Percentiles rank a stretch among this genome's conserved stretches.
Conservation (phyloP, 2,797 vertebrate genomes). For the Synanceia verrucosa region DNA sequence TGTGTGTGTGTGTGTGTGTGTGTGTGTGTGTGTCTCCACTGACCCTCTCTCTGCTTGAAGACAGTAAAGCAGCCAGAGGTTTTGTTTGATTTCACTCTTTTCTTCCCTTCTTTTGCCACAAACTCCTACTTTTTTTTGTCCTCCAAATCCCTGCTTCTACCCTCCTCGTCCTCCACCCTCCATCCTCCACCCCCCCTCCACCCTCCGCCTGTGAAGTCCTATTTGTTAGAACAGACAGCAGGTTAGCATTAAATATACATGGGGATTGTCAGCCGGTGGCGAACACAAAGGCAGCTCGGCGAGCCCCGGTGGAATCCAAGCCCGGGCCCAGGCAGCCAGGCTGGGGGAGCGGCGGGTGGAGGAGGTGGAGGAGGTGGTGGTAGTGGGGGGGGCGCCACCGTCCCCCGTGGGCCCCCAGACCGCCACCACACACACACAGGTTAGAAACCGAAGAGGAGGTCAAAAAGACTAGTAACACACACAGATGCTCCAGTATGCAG, state of each 20-base stretch:
- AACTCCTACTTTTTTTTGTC: conserved; percentile 10
- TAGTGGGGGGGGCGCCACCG: conserved; percentile 30
- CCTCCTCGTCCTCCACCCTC: conserved; percentile 10
- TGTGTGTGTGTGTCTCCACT: conserved; percentile 58
- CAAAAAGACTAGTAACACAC: conserved; percentile 56
- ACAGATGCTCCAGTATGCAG: conserved; percentile 67
- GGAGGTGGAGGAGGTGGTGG: too few relatives aligned
- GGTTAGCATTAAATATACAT: conserved; percentile 91
- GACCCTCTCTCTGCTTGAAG: conserved; percentile 69
- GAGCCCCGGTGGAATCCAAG: conserved; percentile 71
- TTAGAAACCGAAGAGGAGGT: conserved; percentile 67
- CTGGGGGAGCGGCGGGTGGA: conserved; percentile 53
- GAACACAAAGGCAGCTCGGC: conserved; percentile 81
- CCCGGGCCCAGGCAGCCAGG: conserved; percentile 71
- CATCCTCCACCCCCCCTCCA: conserved; percentile 23
- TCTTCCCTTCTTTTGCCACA: conserved; percentile 8
- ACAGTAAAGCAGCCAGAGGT: conserved; percentile 62
- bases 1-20: conserved; percentile 25
- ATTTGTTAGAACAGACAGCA: conserved; percentile 90
- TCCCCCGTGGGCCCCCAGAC: conserved; percentile 57
- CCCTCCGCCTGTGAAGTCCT: conserved; percentile 79
- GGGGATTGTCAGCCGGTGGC: conserved; percentile 84
- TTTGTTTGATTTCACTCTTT: conserved; percentile 75
- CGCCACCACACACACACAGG: conserved; percentile 57
- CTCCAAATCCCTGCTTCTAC: conserved; percentile 40